A percentile compares a stretch with the other conserved stretches of the same genome.
Conservation (phyloP, 2,888 invertebrate species). For the Hemithea aestivaria region DNA sequence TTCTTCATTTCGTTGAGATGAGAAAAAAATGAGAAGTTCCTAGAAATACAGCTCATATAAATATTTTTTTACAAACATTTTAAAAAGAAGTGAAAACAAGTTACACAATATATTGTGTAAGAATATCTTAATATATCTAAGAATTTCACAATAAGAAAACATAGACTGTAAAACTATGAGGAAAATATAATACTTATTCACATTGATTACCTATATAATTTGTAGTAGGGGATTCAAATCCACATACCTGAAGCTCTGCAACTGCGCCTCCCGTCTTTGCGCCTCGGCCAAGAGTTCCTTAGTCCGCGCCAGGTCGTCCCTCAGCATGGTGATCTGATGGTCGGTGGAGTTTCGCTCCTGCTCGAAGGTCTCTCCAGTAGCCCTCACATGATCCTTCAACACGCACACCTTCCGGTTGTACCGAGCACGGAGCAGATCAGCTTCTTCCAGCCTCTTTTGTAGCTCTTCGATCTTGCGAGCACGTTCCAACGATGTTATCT, state of each 20-base stretch:
- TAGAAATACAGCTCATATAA: no score
- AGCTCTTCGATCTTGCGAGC: slow-evolving; percentile 91
- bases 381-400: slow-evolving; percentile 85
- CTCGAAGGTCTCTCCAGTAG: slow-evolving; percentile 83
- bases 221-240: no score
- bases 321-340: slow-evolving; percentile 83
- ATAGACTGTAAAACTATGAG: no score
- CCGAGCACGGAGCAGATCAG: slow-evolving; percentile 87
- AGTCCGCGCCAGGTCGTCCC: slow-evolving; percentile 86
- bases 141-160: no score
- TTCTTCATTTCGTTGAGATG: no score
- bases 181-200: no score
- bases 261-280: slow-evolving; percentile 86
- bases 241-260: slow-evolving; percentile 86
- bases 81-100: no score
- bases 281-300: slow-evolving; percentile 87
- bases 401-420: slow-evolving; percentile 85
- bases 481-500: slow-evolving; percentile 91
- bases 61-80: no score
- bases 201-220: no score
- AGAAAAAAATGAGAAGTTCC: no score
- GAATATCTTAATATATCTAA: no score
- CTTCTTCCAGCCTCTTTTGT: slow-evolving; percentile 88
- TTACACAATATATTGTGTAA: no score
- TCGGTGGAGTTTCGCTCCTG: slow-evolving; percentile 84